Conservation (phyloP, 2,113 vertebrate species). For the Corapipo altera region DNA sequence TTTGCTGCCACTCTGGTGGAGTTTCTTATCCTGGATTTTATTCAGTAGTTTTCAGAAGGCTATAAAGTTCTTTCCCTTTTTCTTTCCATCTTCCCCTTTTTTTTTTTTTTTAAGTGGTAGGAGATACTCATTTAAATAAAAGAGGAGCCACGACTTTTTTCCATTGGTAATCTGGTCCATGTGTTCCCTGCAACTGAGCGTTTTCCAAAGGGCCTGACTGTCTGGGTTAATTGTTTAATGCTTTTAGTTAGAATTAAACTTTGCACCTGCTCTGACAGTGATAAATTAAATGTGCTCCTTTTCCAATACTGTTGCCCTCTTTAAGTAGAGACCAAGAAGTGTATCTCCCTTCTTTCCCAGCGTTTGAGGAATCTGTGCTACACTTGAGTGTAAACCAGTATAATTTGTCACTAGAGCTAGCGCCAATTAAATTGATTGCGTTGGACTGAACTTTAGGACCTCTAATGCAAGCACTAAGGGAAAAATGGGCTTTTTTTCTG, state of each 20-base stretch:
- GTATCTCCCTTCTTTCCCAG: conserved; percentile 82
- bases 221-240: conserved; percentile 89
- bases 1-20: conserved; percentile 52
- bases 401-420: conserved; percentile 93
- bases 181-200: conserved; percentile 77
- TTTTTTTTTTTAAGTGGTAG: conserved; percentile 6
- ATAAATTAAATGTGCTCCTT: conserved; percentile 87
- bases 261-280: conserved; percentile 88
- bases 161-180: conserved; percentile 77
- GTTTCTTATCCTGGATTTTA: conserved; percentile 53
- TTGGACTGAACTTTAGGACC: conserved; percentile 90
- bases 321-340: conserved; percentile 87
- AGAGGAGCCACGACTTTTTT: conserved; percentile 63
- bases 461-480: conserved; percentile 86
- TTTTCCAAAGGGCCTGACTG: conserved; percentile 82
- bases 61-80: conserved; percentile 59
- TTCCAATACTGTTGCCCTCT: conserved; percentile 85
- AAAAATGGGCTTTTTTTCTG: conserved; percentile 85
- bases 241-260: conserved; percentile 91
- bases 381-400: conserved; percentile 88
- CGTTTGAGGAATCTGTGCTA: conserved; percentile 82
- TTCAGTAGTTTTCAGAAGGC: conserved; percentile 37
- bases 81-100: background rate
- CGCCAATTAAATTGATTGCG: conserved; percentile 96
- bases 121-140: conserved; percentile 70